A percentile compares a stretch with the other conserved stretches of the same genome.
These are phyloP conservation scores for Coptodon rendalli DNA, from an alignment of 2,113 vertebrate species.

Conservation along the genomic window DNA sequence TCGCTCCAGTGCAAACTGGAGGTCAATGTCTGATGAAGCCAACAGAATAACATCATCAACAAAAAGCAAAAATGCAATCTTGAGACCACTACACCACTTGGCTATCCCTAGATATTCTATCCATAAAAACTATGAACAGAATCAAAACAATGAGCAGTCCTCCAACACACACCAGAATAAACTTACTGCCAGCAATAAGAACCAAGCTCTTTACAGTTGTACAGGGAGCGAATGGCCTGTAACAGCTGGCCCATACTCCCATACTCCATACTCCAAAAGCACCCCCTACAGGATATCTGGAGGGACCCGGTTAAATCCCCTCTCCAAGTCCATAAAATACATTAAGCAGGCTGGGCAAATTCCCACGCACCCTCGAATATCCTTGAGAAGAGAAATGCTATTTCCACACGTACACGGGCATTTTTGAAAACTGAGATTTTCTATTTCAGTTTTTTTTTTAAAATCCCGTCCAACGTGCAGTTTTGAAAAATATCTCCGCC, in stretches of 20 bases:
- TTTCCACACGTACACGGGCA: background rate
- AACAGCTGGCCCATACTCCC: background rate
- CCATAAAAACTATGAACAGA: background rate
- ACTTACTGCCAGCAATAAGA: background rate
- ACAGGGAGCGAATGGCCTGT: background rate
- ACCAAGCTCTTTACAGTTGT: background rate
- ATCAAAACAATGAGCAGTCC: background rate
- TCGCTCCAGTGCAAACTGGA: background rate
- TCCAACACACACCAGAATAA: background rate
- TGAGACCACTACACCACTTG: background rate
- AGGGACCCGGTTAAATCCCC: background rate
- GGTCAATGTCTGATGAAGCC: background rate
- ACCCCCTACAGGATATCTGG: background rate
- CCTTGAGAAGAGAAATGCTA: background rate
- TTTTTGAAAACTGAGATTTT: background rate
- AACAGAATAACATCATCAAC: background rate
- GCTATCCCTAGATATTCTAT: background rate
- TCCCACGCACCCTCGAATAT: background rate
- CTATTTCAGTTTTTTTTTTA: rapidly evolving
- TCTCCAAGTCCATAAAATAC: background rate
- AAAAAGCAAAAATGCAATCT: background rate
- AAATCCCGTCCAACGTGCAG: background rate
- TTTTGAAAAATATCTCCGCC: background rate
- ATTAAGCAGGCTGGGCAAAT: background rate
- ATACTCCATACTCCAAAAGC: background rate